Conservation (phyloP, 2,888 invertebrate species). For the Malthinus seriepunctatus region DNA sequence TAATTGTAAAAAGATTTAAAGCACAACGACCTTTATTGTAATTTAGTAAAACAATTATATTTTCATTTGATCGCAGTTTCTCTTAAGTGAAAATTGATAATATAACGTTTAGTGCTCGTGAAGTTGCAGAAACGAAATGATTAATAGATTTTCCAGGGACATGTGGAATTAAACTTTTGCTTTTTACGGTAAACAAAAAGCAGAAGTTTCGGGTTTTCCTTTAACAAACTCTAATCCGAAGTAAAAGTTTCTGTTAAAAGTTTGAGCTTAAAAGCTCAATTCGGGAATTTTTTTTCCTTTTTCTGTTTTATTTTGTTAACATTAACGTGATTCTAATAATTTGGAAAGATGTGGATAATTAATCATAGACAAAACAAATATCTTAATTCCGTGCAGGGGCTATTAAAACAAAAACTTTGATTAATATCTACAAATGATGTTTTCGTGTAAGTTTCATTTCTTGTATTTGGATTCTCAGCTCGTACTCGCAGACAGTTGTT, state of each 20-base stretch:
- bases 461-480: conserved; percentile 23
- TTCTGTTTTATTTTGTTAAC: no score
- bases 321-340: no score
- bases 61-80: neutral
- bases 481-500: conserved; percentile 27
- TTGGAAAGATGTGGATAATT: neutral
- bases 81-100: no score
- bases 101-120: no score
- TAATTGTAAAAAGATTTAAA: conserved; percentile 3
- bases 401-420: conserved; percentile 27
- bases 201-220: neutral
- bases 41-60: conserved; percentile 19
- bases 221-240: conserved; percentile 3
- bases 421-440: conserved; percentile 29
- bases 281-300: no score
- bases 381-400: conserved; percentile 24
- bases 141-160: no score
- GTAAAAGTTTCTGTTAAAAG: neutral
- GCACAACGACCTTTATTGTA: conserved; percentile 11
- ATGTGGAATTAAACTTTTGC: no score
- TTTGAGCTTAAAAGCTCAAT: no score
- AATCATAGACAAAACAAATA: conserved; percentile 23
- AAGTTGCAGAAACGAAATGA: no score
- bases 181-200: neutral
- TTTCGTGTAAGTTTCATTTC: conserved; percentile 28